A percentile compares a stretch with the other conserved stretches of the same genome.
phyloP scores from a whole-genome alignment of 2,113 vertebrate species.

The Forbesichthys agassizii region DNA sequence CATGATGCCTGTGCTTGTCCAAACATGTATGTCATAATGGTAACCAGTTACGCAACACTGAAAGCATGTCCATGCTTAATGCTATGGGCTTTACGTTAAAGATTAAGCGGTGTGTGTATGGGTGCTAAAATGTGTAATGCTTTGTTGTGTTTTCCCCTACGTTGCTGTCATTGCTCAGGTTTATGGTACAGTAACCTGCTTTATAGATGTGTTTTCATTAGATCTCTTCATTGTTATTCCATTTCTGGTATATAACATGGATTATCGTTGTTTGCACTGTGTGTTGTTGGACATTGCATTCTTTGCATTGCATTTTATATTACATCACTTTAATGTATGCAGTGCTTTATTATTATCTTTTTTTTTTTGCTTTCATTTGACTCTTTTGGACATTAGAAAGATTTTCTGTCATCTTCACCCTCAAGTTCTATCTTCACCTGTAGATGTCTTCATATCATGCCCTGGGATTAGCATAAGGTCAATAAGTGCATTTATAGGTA shows the following conservation, averaged over 20 bases:
- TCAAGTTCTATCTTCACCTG: neutral
- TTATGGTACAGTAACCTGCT: conserved; percentile 68
- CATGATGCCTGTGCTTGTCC: conserved; percentile 2
- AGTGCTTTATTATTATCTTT: neutral
- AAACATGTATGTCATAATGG: conserved; percentile 3
- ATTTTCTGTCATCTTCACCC: neutral
- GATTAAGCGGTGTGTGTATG: neutral
- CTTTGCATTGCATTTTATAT: neutral
- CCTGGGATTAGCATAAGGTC: neutral
- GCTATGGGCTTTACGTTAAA: neutral
- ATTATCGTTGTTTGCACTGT: conserved; percentile 19
- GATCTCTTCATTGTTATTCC: neutral
- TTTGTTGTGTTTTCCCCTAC: conserved; percentile 31
- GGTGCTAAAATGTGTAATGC: conserved; percentile 23
- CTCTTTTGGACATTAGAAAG: neutral
- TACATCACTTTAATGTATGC: neutral
- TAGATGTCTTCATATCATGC: neutral
- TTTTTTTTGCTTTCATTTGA: too few species aligned
- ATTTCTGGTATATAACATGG: conserved; percentile 1
- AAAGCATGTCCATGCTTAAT: conserved; percentile 6
- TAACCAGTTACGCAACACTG: neutral
- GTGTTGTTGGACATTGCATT: conserved; percentile 11
- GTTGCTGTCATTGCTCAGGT: conserved; percentile 61
- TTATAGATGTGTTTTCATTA: conserved; percentile 26
- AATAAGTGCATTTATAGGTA: neutral